Evolutionary conservation across 2,888 invertebrate species (phyloP).

Genomic region (Platerodrilus igneus): DNA sequence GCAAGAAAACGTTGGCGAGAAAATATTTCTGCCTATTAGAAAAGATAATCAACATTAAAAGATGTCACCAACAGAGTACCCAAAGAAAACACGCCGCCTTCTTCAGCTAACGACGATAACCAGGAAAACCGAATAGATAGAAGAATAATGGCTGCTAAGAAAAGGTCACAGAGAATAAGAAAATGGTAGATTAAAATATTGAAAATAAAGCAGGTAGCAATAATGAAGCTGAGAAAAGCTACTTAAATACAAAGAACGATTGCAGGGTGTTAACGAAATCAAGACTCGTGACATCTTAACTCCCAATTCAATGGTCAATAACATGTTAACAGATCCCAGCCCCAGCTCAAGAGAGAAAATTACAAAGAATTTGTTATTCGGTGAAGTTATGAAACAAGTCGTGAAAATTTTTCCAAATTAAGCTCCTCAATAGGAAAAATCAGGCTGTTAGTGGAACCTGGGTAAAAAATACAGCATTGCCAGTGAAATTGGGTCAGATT

Average conservation of each 20-base stretch:
- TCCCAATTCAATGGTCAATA: neutral
- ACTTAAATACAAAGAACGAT: neutral
- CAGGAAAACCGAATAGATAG: neutral
- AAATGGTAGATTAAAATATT: too few species aligned
- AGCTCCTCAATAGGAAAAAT: conserved; percentile 15
- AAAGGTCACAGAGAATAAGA: conserved; percentile 3
- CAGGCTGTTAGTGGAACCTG: conserved; percentile 13
- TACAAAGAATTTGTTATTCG: too few species aligned
- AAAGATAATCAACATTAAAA: conserved; percentile 7
- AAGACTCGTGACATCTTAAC: neutral
- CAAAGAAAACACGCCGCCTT: neutral
- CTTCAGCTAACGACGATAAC: neutral
- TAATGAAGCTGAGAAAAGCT: conserved; percentile 6
- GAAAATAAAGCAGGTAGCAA: conserved; percentile 9
- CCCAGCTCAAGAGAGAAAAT: too few species aligned
- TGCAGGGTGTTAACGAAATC: neutral
- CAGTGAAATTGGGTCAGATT: too few species aligned
- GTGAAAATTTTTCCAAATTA: conserved; percentile 14
- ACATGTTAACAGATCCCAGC: neutral
- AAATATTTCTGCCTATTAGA: conserved; percentile 3
- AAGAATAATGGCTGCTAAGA: neutral
- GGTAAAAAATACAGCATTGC: conserved; percentile 13
- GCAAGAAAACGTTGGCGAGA: conserved; percentile 3
- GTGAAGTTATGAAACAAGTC: conserved; percentile 13
- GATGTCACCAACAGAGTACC: too few species aligned